These are phyloP conservation scores for Brenthis ino DNA, from an alignment of 2,888 invertebrate genomes.

Conservation along the genomic window DNA sequence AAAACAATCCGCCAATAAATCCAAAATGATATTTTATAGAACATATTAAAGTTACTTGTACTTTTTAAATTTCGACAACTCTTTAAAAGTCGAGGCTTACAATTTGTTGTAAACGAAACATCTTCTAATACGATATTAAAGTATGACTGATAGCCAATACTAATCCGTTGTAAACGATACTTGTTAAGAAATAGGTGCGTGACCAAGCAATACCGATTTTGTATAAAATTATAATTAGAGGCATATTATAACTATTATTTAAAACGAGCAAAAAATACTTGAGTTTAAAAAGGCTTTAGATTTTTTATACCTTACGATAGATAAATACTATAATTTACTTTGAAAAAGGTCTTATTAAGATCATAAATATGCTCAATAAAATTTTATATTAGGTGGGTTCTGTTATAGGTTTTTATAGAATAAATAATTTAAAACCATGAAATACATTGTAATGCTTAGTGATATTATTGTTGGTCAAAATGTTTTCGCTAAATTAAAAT, in stretches of 20 bases:
- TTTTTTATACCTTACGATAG: slow-evolving; percentile 3
- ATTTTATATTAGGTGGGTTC: too few species aligned
- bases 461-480: too few species aligned
- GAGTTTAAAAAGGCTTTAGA: slow-evolving; percentile 4
- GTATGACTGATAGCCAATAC: slow-evolving; percentile 25
- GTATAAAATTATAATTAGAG: slow-evolving; percentile 33
- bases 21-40: too few species aligned
- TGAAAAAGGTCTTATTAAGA: neutral
- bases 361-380: too few species aligned
- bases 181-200: slow-evolving; percentile 30
- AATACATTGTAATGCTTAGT: too few species aligned
- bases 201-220: slow-evolving; percentile 28
- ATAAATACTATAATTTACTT: neutral
- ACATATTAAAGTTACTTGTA: too few species aligned
- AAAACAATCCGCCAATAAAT: too few species aligned
- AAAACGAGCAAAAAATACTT: slow-evolving; percentile 26
- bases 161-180: slow-evolving; percentile 22
- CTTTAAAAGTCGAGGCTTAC: too few species aligned
- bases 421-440: too few species aligned
- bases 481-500: too few species aligned
- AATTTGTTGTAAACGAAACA: neutral
- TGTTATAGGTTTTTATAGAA: too few species aligned
- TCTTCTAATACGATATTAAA: slow-evolving; percentile 1
- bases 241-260: slow-evolving; percentile 30
- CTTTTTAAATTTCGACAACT: too few species aligned